These are phyloP conservation scores for Liopterus haemorrhoidalis DNA, from an alignment of 2,888 invertebrate genomes.

Conservation along the genomic window DNA sequence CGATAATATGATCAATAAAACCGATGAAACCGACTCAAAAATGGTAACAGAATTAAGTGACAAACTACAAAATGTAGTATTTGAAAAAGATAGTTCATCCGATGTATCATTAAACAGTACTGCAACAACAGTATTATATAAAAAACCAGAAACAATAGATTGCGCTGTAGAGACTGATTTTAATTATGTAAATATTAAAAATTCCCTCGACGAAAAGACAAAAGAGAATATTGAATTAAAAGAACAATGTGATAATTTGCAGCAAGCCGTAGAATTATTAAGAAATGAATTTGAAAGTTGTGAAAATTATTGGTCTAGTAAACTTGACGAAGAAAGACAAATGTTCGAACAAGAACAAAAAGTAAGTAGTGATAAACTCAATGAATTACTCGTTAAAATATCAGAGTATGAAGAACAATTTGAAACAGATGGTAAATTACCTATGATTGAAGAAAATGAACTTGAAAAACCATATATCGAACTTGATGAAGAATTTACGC, in stretches of 20 bases:
- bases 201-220: slow-evolving; percentile 43
- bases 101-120: slow-evolving; percentile 13
- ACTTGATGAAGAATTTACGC: slow-evolving; percentile 63
- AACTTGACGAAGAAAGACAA: slow-evolving; percentile 71
- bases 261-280: slow-evolving; percentile 67
- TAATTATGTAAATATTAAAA: slow-evolving; percentile 31
- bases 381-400: slow-evolving; percentile 66
- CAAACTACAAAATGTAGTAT: slow-evolving; percentile 7
- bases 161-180: slow-evolving; percentile 34
- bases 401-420: slow-evolving; percentile 76
- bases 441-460: slow-evolving; percentile 71
- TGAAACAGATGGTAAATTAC: slow-evolving; percentile 52
- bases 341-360: slow-evolving; percentile 69
- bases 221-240: slow-evolving; percentile 44
- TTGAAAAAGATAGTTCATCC: slow-evolving; percentile 14
- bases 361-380: slow-evolving; percentile 68
- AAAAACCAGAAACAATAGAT: slow-evolving; percentile 23
- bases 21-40: slow-evolving; percentile 27
- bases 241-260: slow-evolving; percentile 60
- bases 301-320: slow-evolving; percentile 80
- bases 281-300: slow-evolving; percentile 74
- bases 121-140: slow-evolving; percentile 3
- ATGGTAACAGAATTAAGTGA: slow-evolving; percentile 14
- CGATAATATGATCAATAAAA: slow-evolving; percentile 35
- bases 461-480: slow-evolving; percentile 67